phyloP scores from a whole-genome alignment of 1,140 invertebrate genomes.

The Patella vulgata region DNA sequence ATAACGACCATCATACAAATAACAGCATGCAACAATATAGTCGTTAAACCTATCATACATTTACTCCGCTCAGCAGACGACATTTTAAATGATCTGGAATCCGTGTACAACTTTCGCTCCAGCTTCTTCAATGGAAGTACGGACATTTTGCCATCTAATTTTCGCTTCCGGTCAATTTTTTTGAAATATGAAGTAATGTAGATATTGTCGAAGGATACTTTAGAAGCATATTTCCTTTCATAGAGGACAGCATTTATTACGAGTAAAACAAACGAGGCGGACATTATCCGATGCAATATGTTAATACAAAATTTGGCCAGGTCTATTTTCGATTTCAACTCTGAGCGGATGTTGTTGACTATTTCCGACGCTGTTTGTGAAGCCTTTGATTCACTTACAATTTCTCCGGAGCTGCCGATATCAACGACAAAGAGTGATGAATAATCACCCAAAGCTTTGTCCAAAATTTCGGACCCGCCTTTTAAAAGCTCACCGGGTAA shows the following conservation, averaged over 20 bases:
- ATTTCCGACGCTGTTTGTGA: slow-evolving; percentile 1
- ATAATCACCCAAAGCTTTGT: background rate
- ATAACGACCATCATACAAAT: slow-evolving; percentile 26
- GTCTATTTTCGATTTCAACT: background rate
- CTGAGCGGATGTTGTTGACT: background rate
- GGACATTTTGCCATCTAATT: slow-evolving; percentile 3
- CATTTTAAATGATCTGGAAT: slow-evolving; percentile 12
- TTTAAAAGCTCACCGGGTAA: background rate
- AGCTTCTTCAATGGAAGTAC: slow-evolving; percentile 25
- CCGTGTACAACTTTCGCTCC: slow-evolving; percentile 20
- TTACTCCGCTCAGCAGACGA: slow-evolving; percentile 7
- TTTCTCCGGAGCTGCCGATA: too few relatives aligned
- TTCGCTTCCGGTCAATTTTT: background rate
- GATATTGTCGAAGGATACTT: background rate
- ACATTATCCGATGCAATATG: background rate
- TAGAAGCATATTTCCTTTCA: background rate
- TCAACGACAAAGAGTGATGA: too few relatives aligned
- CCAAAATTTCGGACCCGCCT: background rate
- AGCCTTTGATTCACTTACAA: too few relatives aligned
- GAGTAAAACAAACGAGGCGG: background rate
- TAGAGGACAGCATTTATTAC: background rate
- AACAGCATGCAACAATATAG: slow-evolving; percentile 24
- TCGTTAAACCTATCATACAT: slow-evolving; percentile 15
- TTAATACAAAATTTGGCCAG: background rate
- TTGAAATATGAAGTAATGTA: background rate